Evolutionary conservation across 35 echinoderm and acorn worm genomes (phyloP).

Genomic region (Apostichopus californicus): DNA sequence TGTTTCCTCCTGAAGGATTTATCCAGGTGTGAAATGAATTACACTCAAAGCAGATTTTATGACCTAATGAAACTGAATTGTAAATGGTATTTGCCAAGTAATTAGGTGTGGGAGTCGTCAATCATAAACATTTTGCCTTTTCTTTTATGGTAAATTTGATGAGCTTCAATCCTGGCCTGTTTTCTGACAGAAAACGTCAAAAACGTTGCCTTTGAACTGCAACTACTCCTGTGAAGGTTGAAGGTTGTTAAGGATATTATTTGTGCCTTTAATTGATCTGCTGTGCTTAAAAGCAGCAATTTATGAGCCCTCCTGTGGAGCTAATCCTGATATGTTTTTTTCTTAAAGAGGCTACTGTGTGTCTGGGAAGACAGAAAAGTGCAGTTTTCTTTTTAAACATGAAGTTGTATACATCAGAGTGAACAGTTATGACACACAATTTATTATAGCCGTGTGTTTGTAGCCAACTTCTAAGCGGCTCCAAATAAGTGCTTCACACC

Average conservation of each 20-base stretch:
- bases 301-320: conserved; percentile 49
- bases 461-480: neutral
- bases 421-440: conserved; percentile 3
- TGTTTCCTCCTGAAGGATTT: neutral
- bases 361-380: neutral
- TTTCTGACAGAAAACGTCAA: neutral
- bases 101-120: neutral
- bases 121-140: conserved; percentile 20
- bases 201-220: conserved; percentile 8
- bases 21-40: conserved; percentile 31
- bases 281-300: conserved; percentile 36
- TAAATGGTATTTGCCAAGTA: conserved; percentile 44
- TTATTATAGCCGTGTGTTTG: neutral
- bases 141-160: conserved; percentile 34
- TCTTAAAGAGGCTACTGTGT: conserved; percentile 13
- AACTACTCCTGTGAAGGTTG: neutral
- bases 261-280: conserved; percentile 52
- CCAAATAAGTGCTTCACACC: neutral
- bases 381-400: neutral
- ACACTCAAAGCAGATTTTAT: conserved; percentile 32
- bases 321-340: conserved; percentile 3
- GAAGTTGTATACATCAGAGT: neutral
- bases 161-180: neutral
- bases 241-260: conserved; percentile 26
- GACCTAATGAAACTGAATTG: conserved; percentile 27